These are phyloP conservation scores for Oreonectes daqikongensis DNA, from an alignment of 2,797 vertebrate species.

Conservation along the genomic window DNA sequence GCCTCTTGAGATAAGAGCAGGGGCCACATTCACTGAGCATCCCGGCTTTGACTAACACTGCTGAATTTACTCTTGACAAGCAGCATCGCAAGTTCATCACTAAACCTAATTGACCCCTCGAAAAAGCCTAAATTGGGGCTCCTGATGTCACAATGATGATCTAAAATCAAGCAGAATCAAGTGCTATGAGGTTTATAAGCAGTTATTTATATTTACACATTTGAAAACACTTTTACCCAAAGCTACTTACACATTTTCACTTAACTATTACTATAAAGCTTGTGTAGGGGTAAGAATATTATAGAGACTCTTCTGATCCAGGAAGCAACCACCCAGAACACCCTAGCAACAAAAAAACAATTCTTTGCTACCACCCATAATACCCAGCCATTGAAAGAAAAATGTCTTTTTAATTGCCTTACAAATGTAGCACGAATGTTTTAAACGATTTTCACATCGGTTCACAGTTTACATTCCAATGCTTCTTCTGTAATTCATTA, in stretches of 20 bases:
- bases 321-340: background rate
- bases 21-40: conserved; percentile 38
- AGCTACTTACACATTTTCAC: background rate
- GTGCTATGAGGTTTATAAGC: too few relatives aligned
- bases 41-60: background rate
- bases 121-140: background rate
- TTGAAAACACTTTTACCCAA: too few relatives aligned
- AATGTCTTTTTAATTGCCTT: background rate
- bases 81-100: background rate
- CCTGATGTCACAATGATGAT: background rate
- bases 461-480: too few relatives aligned
- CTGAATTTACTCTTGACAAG: background rate
- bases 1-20: conserved; percentile 46
- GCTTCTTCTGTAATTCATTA: too few relatives aligned
- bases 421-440: background rate
- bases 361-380: too few relatives aligned
- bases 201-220: too few relatives aligned
- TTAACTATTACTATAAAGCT: background rate
- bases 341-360: background rate
- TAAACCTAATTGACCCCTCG: background rate
- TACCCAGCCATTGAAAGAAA: background rate
- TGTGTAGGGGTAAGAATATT: background rate
- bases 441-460: background rate
- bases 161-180: too few relatives aligned
- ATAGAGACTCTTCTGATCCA: background rate